Evolutionary conservation across 2,797 vertebrate species (phyloP), one percentile per base, ranked within the genome.

Genomic region (Tangara arthus): DNA sequence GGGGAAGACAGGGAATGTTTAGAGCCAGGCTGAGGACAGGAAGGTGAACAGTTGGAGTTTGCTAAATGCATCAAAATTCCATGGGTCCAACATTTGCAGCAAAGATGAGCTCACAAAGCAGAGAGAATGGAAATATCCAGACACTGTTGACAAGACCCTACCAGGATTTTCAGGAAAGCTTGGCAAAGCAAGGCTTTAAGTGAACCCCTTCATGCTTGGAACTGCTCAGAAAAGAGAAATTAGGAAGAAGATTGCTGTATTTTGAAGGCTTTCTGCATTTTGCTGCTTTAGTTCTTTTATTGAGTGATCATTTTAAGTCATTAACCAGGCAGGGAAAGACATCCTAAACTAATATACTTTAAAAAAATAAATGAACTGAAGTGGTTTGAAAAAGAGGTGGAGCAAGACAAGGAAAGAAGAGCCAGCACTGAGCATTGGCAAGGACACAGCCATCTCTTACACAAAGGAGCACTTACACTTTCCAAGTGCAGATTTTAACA

Each of bases 311-410:
- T 77, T 94, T 93, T 15, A 41, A 69, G 63, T 17, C 50, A 71
- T 44, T 75, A 83, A 79, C 85, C 49, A 52, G 71, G 78, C 71
- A 82, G 86, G 55, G 73, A 90, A 90, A 92, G 69, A 73, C 41
- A 96, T 90, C 78, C 93, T 91, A 92, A 96, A 91, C 60, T 70
- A 89, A 82, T 37, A 81, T 30, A 83, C 78, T 91, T 89, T 44
- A 86, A 60, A 71, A 94, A 95, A 89, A 92, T 30, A 61, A 86
- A 91, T 39, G 9, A 97, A 95, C 77, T 83, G 91, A 93, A 95
- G 94, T 70, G 88, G 87, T 96, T 95, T 97, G 91, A 87, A 87
- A 95, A 95, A 97, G 95, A 97, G 96, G 96, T 95, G 97, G 96
- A 98, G 96, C 94, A 89, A 97, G 39, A 66, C 18, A 5, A 24